Evolutionary conservation across 2,888 invertebrate genomes (phyloP), one percentile per base, ranked within the genome.

Genomic region (Microctonus brassicae): DNA sequence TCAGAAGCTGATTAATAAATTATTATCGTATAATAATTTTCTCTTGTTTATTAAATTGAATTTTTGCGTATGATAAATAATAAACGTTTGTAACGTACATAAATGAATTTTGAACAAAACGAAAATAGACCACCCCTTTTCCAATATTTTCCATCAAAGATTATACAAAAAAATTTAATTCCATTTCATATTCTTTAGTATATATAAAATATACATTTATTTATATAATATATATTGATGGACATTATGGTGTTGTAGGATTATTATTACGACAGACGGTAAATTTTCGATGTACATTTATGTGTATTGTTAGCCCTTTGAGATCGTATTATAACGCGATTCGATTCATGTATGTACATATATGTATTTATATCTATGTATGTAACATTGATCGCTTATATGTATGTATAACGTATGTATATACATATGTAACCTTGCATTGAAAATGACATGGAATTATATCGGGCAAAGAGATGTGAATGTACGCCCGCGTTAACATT

Each of bases 71-170:
- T n/a, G n/a, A n/a, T n/a, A 26, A 55, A 55, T 34, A 17, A 9
- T 36, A 36, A 36, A 36, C 7, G 7, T 36, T 11, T 36, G 36
- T 1, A 5, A 34, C n/a, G n/a, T n/a, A n/a, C n/a, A n/a, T n/a
- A 11, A 36, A 33, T 22, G n/a, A n/a, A 42, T 52, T 52, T 64
- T 24, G n/a, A n/a, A 53, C 11, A 11, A 52, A 53, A 52, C 52
- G 3, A 52, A 52, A 64, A 64, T 52, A 64, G 17, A 64, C 47
- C 22, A 17, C 64, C 52, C 22, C 17, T 34, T 17, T 20, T 10
- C 4, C 4, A 13, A 6, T 22, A 61, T 39, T 57, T 36, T 5
- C 7, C 10, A 29, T 26, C n/a, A 57, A n/a, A n/a, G n/a, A n/a
- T n/a, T n/a, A n/a, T n/a, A n/a, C n/a, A n/a, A n/a, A n/a, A n/a